Evolutionary conservation across 2,888 invertebrate genomes (phyloP), one percentile per base, ranked within the genome.

Genomic region (Calameuta filiformis): DNA sequence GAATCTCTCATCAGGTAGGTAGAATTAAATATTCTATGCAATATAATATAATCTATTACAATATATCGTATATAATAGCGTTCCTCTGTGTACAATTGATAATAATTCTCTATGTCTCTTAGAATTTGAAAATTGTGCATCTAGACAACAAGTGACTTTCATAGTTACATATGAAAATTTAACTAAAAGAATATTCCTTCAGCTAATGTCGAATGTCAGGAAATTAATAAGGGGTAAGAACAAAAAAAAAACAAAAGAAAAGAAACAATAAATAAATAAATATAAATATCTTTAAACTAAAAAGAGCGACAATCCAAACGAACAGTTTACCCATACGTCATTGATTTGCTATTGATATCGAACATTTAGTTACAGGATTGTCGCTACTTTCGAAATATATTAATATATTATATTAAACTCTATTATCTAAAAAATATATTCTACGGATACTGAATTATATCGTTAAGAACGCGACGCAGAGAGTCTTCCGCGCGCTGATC

Each of bases 121-220:
- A 87, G 83, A 87, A 86, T 84, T 84, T 76, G 82, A 37, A 69
- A 76, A 76, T 78, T 75, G 84, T 87, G 85, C 85, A 84, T 81
- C 83, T 84, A 88, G 77, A 81, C 85, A 88, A 87, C 86, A 85
- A 86, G 82, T 87, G 83, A 81, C 81, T 82, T 82, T 81, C 23
- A 56, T 56, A 9, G 23, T 56, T 56, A 56, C 23, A 23, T 56
- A 23, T 56, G 0, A 79, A 75, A 79, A 75, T 84, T 68, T 79
- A 68, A 37, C 35, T 69, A 75, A 35, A 35, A 35, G 35, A 56
- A 56, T 56, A 15, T 23, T 56, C 56, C 9, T 56, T 23, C 23
- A 23, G 56, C 2, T 56, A 9, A 56, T 56, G 23, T 23, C 56
- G 23, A 56, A 9, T 23, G 0, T 23, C 23, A 23, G 56, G 15